Conservation (phyloP, 1,140 invertebrate genomes). For the Drosophila kikkawai region DNA sequence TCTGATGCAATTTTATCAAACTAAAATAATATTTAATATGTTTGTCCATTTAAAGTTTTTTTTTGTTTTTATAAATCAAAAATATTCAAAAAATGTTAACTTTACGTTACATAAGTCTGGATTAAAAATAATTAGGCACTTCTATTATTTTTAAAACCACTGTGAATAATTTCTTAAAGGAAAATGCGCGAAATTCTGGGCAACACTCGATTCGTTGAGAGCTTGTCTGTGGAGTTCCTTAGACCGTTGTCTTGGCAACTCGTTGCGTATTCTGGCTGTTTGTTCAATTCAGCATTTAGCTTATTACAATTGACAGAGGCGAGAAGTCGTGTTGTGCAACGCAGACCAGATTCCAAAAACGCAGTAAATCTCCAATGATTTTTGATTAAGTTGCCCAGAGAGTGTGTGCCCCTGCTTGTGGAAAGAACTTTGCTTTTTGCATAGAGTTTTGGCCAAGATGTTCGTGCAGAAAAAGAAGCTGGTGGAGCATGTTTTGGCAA, state of each 20-base stretch:
- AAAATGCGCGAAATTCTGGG: neutral
- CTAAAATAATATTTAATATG: too few relatives aligned
- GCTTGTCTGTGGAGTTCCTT: neutral
- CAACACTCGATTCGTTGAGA: neutral
- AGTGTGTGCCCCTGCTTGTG: constrained; percentile 13
- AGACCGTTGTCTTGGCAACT: constrained; percentile 25
- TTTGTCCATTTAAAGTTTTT: too few relatives aligned
- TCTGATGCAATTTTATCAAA: too few relatives aligned
- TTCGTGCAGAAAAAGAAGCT: constrained; percentile 83
- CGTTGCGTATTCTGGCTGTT: constrained; percentile 15
- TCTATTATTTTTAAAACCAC: too few relatives aligned
- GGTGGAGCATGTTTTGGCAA: constrained; percentile 80
- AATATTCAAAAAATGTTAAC: too few relatives aligned
- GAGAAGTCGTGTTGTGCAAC: constrained; percentile 27
- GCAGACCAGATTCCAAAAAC: neutral
- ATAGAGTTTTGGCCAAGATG: constrained; percentile 57
- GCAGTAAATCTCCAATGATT: constrained; percentile 65
- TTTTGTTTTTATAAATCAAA: too few relatives aligned
- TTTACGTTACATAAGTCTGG: too few relatives aligned
- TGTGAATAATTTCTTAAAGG: neutral
- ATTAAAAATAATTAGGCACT: too few relatives aligned
- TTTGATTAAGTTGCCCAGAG: constrained; percentile 17
- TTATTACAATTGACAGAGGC: constrained; percentile 2
- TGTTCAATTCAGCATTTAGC: constrained; percentile 23
- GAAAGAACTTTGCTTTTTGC: constrained; percentile 50